Conservation (phyloP, 2,888 invertebrate genomes). For the Sipha maydis region DNA sequence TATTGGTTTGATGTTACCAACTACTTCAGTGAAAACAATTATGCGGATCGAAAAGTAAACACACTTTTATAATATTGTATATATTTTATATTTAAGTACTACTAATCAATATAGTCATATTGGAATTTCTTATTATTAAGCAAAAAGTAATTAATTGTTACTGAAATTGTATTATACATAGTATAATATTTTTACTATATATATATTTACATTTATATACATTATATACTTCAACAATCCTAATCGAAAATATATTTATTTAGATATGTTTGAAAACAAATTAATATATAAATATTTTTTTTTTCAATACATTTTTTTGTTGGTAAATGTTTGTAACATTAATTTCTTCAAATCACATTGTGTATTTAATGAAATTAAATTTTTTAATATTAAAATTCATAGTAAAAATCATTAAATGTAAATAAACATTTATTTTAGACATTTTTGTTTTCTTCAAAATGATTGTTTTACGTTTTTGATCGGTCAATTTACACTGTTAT, state of each 20-base stretch:
- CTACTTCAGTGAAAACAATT: neutral
- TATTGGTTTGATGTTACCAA: no score
- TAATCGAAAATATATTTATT: no score
- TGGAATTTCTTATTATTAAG: neutral
- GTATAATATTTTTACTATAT: no score
- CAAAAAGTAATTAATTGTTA: neutral
- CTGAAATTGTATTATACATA: no score
- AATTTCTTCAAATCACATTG: neutral
- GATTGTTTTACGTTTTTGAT: neutral
- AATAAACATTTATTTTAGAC: no score
- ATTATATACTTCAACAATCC: no score
- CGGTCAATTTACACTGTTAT: neutral
- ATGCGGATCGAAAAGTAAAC: neutral
- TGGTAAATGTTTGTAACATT: neutral
- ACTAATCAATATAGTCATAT: neutral
- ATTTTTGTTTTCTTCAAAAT: no score
- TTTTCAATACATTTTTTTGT: neutral
- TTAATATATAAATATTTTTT: neutral
- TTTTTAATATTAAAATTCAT: neutral
- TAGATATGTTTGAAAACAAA: neutral
- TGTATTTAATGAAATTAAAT: neutral
- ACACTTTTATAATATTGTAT: neutral
- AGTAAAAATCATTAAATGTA: no score
- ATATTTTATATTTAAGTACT: no score
- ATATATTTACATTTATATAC: no score